Evolutionary conservation across 2,888 invertebrate species (phyloP).

Genomic region (Macrophya alboannulata): DNA sequence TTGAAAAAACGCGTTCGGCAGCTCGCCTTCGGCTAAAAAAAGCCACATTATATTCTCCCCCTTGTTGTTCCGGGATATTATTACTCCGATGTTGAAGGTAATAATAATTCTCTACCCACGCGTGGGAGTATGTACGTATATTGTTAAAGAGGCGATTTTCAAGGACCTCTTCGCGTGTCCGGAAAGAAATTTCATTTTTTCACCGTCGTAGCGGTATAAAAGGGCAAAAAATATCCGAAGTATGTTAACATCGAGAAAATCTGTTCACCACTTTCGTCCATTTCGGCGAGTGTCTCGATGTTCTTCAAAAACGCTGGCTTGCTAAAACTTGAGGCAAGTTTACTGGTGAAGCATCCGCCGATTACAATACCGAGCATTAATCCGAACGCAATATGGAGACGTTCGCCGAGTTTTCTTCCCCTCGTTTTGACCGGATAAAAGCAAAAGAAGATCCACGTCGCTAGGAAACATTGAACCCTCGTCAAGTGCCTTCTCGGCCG

Average conservation of each 20-base stretch:
- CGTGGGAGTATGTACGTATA: background rate
- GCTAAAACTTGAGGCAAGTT: slow-evolving; percentile 64
- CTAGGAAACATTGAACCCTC: slow-evolving; percentile 28
- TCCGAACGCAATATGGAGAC: slow-evolving; percentile 61
- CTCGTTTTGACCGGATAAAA: slow-evolving; percentile 25
- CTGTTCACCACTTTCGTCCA: slow-evolving; percentile 61
- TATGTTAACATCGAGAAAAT: background rate
- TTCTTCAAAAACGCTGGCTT: slow-evolving; percentile 59
- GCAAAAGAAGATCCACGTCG: slow-evolving; percentile 17
- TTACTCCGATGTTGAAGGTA: background rate
- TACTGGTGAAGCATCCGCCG: slow-evolving; percentile 63
- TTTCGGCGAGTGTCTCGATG: slow-evolving; percentile 61
- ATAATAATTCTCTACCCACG: background rate
- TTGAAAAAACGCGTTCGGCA: background rate
- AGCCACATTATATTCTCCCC: background rate
- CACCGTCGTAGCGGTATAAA: background rate
- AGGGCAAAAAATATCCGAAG: background rate
- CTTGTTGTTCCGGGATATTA: background rate
- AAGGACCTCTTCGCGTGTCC: background rate
- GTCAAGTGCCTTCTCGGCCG: background rate
- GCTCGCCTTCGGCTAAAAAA: slow-evolving; percentile 8
- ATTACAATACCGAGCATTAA: slow-evolving; percentile 62
- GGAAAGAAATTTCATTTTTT: too few species aligned
- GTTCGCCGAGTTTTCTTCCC: slow-evolving; percentile 40
- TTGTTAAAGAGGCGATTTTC: background rate